These are phyloP conservation scores for Semnopithecus entellus DNA, from an alignment of 2,113 vertebrate genomes.

Conservation along the genomic window DNA sequence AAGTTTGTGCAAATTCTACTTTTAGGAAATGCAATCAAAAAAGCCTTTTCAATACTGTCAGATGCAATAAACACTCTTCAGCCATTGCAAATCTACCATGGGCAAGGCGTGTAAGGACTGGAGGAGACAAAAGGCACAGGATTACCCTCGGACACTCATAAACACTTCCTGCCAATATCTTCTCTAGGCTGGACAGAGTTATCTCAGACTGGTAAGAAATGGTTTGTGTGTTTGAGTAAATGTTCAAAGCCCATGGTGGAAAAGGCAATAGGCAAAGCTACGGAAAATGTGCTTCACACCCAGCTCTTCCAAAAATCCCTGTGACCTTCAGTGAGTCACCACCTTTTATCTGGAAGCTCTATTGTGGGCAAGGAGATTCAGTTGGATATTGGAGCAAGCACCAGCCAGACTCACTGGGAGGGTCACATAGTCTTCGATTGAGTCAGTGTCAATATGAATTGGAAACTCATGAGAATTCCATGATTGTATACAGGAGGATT, in stretches of 20 bases:
- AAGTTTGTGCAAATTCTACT: neutral
- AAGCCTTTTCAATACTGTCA: fast-evolving
- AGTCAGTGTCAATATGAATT: neutral
- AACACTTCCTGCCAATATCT: neutral
- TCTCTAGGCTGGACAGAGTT: fast-evolving
- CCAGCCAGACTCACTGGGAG: neutral
- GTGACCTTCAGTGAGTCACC: fast-evolving
- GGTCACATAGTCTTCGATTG: neutral
- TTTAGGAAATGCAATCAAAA: neutral
- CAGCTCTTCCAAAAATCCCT: neutral
- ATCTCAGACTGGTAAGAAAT: neutral
- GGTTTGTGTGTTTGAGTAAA: too few relatives aligned
- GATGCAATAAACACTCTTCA: too few relatives aligned
- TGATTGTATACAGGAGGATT: neutral
- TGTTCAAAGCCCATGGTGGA: too few relatives aligned
- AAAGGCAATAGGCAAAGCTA: neutral
- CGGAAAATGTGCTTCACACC: neutral
- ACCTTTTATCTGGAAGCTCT: neutral
- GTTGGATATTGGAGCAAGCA: too few relatives aligned
- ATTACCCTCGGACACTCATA: fast-evolving
- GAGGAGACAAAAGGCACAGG: too few relatives aligned
- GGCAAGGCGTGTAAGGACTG: too few relatives aligned
- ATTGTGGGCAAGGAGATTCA: neutral
- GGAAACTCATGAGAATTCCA: neutral
- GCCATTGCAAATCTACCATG: fast-evolving